Percentiles rank a stretch among this genome's conserved stretches.
phyloP scores from a whole-genome alignment of 2,888 invertebrate species.

The Drosophila dives region DNA sequence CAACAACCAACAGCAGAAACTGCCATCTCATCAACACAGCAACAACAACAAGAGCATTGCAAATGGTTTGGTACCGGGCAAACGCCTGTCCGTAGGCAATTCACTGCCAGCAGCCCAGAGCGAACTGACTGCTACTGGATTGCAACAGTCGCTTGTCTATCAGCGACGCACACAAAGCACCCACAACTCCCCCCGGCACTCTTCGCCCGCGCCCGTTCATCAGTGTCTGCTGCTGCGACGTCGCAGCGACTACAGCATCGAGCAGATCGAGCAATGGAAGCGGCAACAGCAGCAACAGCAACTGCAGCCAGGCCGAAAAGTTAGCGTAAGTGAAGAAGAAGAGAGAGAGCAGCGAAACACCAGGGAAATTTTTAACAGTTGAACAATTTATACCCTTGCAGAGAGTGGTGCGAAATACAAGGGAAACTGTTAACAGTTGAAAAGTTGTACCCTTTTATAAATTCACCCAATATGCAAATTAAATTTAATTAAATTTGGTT shows the following conservation, averaged over 20 bases:
- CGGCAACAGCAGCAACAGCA: slow-evolving; percentile 65
- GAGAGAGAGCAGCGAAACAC: slow-evolving; percentile 6
- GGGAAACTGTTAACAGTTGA: slow-evolving; percentile 6
- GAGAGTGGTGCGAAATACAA: not conserved
- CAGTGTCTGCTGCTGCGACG: slow-evolving; percentile 79
- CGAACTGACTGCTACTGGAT: slow-evolving; percentile 45
- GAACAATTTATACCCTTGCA: slow-evolving; percentile 1
- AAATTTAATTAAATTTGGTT: not conserved
- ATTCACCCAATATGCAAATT: not conserved
- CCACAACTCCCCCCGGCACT: slow-evolving; percentile 65
- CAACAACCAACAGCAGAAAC: slow-evolving; percentile 31
- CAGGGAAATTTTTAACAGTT: slow-evolving; percentile 4
- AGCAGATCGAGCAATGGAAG: slow-evolving; percentile 75
- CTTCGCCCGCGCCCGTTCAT: slow-evolving; percentile 70
- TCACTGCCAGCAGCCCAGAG: slow-evolving; percentile 52
- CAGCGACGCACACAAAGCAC: slow-evolving; percentile 60
- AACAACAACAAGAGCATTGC: slow-evolving; percentile 67
- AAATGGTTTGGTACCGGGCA: slow-evolving; percentile 71
- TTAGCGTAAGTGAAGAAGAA: slow-evolving; percentile 61
- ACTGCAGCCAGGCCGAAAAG: slow-evolving; percentile 62
- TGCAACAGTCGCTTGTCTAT: slow-evolving; percentile 74
- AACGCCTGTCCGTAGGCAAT: slow-evolving; percentile 74
- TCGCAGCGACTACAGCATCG: slow-evolving; percentile 80
- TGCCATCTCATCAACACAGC: slow-evolving; percentile 45
- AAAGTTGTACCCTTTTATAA: not conserved